These are phyloP conservation scores for Neoniphon sammara DNA, from an alignment of 2,797 vertebrate species.

Conservation along the genomic window DNA sequence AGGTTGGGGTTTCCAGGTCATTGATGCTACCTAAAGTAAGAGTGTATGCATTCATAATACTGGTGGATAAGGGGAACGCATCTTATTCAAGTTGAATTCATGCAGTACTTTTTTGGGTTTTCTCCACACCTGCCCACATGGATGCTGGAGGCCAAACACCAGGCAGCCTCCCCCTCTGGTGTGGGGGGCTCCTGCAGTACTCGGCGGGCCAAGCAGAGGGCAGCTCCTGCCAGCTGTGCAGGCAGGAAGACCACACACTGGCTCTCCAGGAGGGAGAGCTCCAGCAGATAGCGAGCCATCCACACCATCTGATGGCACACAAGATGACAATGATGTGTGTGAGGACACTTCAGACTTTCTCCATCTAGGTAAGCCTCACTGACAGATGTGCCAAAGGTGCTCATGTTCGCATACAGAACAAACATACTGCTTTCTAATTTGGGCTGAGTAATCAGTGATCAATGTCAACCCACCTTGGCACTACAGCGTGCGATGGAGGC, in stretches of 20 bases:
- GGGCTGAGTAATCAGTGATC: no score
- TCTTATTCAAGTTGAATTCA: not conserved
- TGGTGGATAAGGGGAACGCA: not conserved
- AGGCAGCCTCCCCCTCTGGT: constrained; percentile 76
- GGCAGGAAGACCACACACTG: constrained; percentile 85
- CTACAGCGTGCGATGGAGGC: constrained; percentile 80
- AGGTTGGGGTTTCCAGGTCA: not conserved
- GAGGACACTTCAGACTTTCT: not conserved
- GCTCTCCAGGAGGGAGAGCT: constrained; percentile 86
- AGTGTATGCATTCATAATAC: no score
- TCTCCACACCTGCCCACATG: constrained; percentile 76
- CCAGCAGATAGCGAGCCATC: constrained; percentile 88
- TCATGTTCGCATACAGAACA: not conserved
- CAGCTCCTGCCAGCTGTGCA: constrained; percentile 83
- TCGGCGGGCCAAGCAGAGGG: constrained; percentile 84
- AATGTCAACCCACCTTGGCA: constrained; percentile 72
- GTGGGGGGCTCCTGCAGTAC: constrained; percentile 76
- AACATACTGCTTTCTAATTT: no score
- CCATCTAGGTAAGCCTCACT: not conserved
- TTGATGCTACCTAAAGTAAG: not conserved
- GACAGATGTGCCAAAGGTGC: not conserved
- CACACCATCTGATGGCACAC: constrained; percentile 77
- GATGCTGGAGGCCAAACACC: constrained; percentile 80
- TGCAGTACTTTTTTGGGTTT: not conserved
- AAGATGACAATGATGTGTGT: not conserved